Evolutionary conservation across 2,113 vertebrate species (phyloP).

Genomic region (Toxostoma redivivum): DNA sequence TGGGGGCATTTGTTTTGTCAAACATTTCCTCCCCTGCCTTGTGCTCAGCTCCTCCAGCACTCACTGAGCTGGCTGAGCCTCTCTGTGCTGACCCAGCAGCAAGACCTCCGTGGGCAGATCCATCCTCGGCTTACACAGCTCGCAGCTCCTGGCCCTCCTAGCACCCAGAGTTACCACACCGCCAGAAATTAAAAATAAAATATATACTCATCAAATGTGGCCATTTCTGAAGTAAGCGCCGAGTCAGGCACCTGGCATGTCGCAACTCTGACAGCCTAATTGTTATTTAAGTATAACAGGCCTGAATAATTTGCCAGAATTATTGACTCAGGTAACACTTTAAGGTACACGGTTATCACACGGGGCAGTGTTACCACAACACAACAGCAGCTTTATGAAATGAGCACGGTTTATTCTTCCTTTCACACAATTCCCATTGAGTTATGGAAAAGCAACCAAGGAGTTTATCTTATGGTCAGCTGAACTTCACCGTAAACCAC

Average conservation of each 20-base stretch:
- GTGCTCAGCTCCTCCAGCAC: not conserved
- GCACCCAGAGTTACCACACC: not conserved
- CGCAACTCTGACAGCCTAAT: accelerated
- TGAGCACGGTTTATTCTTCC: not conserved
- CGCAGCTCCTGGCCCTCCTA: not conserved
- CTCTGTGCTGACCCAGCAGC: not conserved
- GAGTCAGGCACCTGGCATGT: not conserved
- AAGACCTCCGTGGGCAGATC: not conserved
- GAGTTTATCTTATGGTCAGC: not conserved
- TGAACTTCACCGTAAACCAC: not conserved
- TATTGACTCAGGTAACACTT: not conserved
- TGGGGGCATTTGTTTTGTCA: not conserved
- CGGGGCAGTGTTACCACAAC: not conserved
- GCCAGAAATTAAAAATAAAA: not conserved
- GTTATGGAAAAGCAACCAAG: not conserved
- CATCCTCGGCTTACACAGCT: not conserved
- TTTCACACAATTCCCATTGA: not conserved
- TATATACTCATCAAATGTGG: accelerated
- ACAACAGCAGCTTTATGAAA: not conserved
- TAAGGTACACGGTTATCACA: not conserved
- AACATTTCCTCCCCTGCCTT: not conserved
- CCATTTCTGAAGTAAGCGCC: accelerated
- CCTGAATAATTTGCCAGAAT: not conserved
- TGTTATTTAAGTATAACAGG: not conserved
- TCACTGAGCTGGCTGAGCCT: not conserved